Conservation (phyloP, 2,888 invertebrate genomes). For the Entomobrya proxima region DNA sequence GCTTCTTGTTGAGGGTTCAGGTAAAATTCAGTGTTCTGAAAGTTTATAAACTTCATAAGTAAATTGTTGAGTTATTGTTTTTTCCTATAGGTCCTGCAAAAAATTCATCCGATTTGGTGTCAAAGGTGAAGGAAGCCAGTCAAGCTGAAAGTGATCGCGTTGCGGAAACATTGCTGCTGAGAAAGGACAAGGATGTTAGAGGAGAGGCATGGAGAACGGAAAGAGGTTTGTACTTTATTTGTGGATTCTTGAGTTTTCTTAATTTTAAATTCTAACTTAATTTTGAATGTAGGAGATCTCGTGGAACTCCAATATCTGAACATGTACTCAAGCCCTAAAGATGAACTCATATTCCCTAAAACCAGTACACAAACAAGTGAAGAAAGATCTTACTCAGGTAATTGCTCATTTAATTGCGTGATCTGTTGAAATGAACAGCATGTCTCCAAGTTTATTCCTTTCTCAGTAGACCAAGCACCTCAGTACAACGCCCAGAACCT, state of each 20-base stretch:
- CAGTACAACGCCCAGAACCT: no score
- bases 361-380: not conserved
- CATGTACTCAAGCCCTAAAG: not conserved
- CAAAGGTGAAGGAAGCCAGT: not conserved
- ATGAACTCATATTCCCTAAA: not conserved
- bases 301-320: not conserved
- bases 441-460: no score
- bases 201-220: not conserved
- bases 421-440: no score
- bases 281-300: constrained; percentile 10
- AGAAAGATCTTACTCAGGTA: no score
- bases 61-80: not conserved
- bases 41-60: not conserved
- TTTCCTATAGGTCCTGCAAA: not conserved
- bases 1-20: not conserved
- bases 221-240: not conserved
- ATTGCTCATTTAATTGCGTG: no score
- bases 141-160: not conserved
- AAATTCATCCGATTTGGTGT: not conserved
- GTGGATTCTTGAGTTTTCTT: not conserved
- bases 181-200: not conserved
- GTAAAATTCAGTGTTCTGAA: not conserved
- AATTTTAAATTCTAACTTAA: not conserved
- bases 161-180: not conserved
- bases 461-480: no score